Percentiles rank a stretch among this genome's conserved stretches.
Evolutionary conservation across 2,888 invertebrate species (phyloP).

Genomic region (Mesochorus sp.): DNA sequence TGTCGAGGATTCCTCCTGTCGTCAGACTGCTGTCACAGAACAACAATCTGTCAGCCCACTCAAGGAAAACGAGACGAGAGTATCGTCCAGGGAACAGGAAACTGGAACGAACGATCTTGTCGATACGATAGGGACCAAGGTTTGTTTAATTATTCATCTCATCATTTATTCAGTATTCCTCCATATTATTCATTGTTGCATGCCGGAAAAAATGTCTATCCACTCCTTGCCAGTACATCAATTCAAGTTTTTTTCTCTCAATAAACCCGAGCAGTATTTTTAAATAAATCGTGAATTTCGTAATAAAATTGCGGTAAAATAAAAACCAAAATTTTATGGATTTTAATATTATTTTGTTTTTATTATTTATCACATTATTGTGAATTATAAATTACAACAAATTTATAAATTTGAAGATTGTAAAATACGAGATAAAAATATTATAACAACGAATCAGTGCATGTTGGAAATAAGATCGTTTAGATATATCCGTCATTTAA

Average conservation of each 20-base stretch:
- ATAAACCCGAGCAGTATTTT: too few species aligned
- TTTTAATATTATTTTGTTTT: too few species aligned
- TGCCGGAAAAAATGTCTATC: neutral
- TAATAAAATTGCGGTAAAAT: too few species aligned
- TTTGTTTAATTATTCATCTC: constrained; percentile 44
- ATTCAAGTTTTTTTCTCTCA: neutral
- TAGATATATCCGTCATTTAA: too few species aligned
- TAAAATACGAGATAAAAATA: too few species aligned
- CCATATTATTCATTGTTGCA: neutral
- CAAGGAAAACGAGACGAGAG: constrained; percentile 72
- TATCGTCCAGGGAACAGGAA: constrained; percentile 69
- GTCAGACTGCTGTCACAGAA: constrained; percentile 68
- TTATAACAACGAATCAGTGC: too few species aligned
- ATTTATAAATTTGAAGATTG: too few species aligned
- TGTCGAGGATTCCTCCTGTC: constrained; percentile 75
- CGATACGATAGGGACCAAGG: constrained; percentile 79
- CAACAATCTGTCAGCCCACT: constrained; percentile 71
- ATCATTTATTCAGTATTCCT: neutral
- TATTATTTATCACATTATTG: too few species aligned
- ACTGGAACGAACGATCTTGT: constrained; percentile 71
- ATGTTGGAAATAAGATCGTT: too few species aligned
- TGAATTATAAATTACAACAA: too few species aligned
- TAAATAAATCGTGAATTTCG: too few species aligned
- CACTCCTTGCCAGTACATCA: neutral
- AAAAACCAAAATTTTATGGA: too few species aligned